These are phyloP conservation scores for Torymus tubicola DNA, from an alignment of 2,888 invertebrate genomes.

Conservation along the genomic window DNA sequence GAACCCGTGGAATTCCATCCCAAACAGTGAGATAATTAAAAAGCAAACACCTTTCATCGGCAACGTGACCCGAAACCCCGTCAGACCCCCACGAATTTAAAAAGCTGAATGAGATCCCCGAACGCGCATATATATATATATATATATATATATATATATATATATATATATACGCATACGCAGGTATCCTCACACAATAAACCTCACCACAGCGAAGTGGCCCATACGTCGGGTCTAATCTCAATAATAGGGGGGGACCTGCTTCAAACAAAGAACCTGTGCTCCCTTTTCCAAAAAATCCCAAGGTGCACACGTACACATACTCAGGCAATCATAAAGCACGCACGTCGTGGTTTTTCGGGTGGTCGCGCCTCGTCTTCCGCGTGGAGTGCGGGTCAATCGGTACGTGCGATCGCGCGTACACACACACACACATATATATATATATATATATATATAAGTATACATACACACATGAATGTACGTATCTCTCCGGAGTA, in stretches of 20 bases:
- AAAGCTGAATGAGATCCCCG: no score
- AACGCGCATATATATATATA: no score
- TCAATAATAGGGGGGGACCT: conserved; percentile 39
- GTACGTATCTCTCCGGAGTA: conserved; percentile 24
- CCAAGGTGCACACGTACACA: neutral
- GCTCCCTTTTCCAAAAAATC: neutral
- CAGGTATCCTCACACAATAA: conserved; percentile 15
- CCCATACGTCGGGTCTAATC: conserved; percentile 33
- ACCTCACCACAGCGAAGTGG: neutral
- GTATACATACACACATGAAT: no score
- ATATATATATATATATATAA: no score
- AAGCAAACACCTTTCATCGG: no score
- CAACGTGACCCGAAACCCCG: no score
- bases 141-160: no score
- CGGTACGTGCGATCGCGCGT: conserved; percentile 24
- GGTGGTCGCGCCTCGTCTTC: neutral
- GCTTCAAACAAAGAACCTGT: conserved; percentile 11
- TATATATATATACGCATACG: no score
- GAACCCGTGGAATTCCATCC: no score
- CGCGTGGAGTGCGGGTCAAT: conserved; percentile 3
- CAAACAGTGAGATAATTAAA: no score
- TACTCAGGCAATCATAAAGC: neutral
- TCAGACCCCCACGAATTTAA: no score
- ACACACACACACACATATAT: neutral
- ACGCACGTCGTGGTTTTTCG: conserved; percentile 26